Conservation (phyloP, 2,888 invertebrate genomes). For the Drosophila neotestacea region DNA sequence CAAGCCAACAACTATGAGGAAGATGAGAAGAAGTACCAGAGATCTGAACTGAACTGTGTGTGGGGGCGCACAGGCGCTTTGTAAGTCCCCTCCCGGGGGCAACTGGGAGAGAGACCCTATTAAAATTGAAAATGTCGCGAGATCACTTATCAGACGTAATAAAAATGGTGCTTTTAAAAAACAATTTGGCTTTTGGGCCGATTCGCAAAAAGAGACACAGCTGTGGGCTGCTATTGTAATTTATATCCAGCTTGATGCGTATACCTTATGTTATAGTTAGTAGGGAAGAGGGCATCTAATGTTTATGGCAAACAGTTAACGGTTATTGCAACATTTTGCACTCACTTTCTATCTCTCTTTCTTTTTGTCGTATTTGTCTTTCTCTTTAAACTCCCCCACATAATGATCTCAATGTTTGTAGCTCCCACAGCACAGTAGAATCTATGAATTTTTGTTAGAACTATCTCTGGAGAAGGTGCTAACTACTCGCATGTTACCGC, state of each 20-base stretch:
- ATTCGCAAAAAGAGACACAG: conserved; percentile 18
- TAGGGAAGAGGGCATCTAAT: conserved; percentile 40
- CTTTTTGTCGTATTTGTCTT: no score
- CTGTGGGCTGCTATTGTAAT: conserved; percentile 68
- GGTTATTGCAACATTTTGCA: conserved; percentile 48
- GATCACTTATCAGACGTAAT: conserved; percentile 81
- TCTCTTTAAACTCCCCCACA: conserved; percentile 16
- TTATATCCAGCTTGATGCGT: conserved; percentile 68
- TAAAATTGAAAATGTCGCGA: conserved; percentile 83
- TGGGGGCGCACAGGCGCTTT: conserved; percentile 52
- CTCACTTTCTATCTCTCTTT: conserved; percentile 28
- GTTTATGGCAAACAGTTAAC: conserved; percentile 53
- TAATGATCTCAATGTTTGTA: conserved; percentile 32
- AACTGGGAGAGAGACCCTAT: conserved; percentile 69
- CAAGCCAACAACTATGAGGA: background rate
- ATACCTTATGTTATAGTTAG: conserved; percentile 14
- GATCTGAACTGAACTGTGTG: conserved; percentile 30
- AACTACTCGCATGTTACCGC: conserved; percentile 47
- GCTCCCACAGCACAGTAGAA: conserved; percentile 6
- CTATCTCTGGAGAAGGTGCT: conserved; percentile 54
- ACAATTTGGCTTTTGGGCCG: conserved; percentile 80
- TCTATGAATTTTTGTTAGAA: conserved; percentile 22
- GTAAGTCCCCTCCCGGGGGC: conserved; percentile 29
- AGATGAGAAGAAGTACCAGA: background rate
- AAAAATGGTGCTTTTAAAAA: conserved; percentile 83